Evolutionary conservation across 2,113 vertebrate genomes (phyloP), one percentile per base, ranked within the genome.

Genomic region (Todiramphus saurophagus): DNA sequence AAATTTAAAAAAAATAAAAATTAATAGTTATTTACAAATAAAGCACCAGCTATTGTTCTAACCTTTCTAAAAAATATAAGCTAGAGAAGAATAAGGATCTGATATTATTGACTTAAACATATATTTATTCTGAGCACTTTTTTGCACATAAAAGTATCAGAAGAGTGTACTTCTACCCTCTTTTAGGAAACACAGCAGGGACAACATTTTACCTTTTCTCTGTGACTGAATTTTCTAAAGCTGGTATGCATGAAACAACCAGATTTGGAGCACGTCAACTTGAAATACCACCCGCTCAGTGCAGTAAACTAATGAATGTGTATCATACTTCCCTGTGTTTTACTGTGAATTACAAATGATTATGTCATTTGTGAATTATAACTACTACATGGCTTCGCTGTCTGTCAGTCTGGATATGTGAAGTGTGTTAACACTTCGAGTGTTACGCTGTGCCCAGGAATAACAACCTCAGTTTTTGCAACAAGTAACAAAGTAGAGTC

Each of bases 181-280:
- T 25, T 59, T 31, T 27, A 77, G 37, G n/a, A 73, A 90, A 70
- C 41, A 67, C 46, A 78, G 13, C 9, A 77, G 37, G 25, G 16
- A 50, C 48, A 69, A 44, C 27, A 37, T 83, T 33, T 28, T 46
- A 50, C 8, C 27, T 62, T 68, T 68, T 56, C 56, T 30, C 23
- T 53, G 33, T 12, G 11, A 19, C 44, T 80, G 21, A 17, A 24
- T 73, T 72, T 83, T 53, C 55, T 72, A 25, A 62, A 82, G 51
- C 28, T 7, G 51, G 8, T 9, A 5, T 11, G n/a, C 18, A 41
- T 1, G 6, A 39, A 56, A 33, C 56, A 67, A 56, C 7, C 12
- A 79, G 58, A 79, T 37, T 72, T 37, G 70, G 50, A n/a, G 76
- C 1, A 4, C 4, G 2, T 16, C 0, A 0, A 13, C 25, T 10